phyloP scores from a whole-genome alignment of 2,888 invertebrate genomes.

The Plutella xylostella region DNA sequence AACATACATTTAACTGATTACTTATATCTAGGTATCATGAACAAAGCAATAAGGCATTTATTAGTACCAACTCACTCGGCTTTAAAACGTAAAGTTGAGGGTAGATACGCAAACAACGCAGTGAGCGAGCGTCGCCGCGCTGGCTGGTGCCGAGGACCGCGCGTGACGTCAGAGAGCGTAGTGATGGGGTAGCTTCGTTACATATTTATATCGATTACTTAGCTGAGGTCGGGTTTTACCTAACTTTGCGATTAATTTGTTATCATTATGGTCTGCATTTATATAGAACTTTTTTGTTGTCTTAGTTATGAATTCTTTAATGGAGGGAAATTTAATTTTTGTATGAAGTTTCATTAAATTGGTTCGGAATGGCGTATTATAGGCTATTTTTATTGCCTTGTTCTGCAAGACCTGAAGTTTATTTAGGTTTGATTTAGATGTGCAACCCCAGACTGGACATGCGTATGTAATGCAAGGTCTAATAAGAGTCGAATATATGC shows the following conservation, averaged over 20 bases:
- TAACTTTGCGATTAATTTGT: background rate
- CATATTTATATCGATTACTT: background rate
- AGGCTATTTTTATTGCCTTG: slow-evolving; percentile 7
- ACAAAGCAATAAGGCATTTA: too few relatives aligned
- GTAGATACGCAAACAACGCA: too few relatives aligned
- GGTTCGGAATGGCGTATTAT: slow-evolving; percentile 7
- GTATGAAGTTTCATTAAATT: slow-evolving; percentile 2
- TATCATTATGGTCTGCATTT: background rate
- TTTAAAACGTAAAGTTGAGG: too few relatives aligned
- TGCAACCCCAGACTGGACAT: slow-evolving; percentile 8
- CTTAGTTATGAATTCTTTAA: background rate
- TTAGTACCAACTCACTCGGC: too few relatives aligned
- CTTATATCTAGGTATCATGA: too few relatives aligned
- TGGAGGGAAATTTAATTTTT: background rate
- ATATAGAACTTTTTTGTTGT: background rate
- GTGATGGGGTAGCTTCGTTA: background rate
- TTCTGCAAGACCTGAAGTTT: slow-evolving; percentile 8
- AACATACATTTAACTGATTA: too few relatives aligned
- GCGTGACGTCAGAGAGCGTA: too few relatives aligned
- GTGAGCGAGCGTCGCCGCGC: too few relatives aligned
- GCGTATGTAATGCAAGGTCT: slow-evolving; percentile 7
- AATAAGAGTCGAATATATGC: slow-evolving; percentile 3
- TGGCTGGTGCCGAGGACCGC: too few relatives aligned
- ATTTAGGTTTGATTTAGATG: background rate
- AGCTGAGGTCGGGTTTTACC: background rate